Percentiles rank a stretch among this genome's conserved stretches.
Conservation (phyloP, 1,140 invertebrate species). For the Gonatopus flavifemur region DNA sequence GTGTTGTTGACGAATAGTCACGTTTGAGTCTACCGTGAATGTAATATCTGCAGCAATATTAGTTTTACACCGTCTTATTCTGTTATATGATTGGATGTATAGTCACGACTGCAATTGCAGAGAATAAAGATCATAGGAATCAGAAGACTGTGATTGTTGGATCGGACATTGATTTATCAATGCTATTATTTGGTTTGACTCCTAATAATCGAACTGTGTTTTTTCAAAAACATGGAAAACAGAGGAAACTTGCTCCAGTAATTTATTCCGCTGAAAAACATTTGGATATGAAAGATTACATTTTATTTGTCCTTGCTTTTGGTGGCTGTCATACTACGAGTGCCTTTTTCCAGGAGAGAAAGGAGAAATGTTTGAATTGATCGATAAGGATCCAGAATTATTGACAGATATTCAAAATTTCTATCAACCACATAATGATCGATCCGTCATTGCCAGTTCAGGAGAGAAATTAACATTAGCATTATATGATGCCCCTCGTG, state of each 20-base stretch:
- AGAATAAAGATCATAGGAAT: too few species aligned
- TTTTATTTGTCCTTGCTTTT: conserved; percentile 12
- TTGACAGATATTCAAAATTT: not conserved
- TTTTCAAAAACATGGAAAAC: conserved; percentile 5
- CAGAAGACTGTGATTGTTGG: too few species aligned
- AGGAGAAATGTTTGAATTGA: conserved; percentile 12
- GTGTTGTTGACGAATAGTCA: conserved; percentile 5
- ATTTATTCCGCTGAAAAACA: not conserved
- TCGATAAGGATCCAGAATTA: not conserved
- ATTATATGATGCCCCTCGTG: not conserved
- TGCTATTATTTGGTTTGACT: too few species aligned
- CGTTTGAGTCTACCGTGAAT: conserved; percentile 6
- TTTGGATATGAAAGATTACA: too few species aligned
- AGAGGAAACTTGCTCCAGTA: not conserved
- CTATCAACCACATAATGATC: not conserved
- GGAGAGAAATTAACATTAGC: not conserved
- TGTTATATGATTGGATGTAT: not conserved
- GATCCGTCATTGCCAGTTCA: not conserved
- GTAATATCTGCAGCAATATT: conserved; percentile 6
- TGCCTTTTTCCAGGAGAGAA: conserved; percentile 2
- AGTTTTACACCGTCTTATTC: not conserved
- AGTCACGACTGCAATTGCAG: too few species aligned
- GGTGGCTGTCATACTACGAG: conserved; percentile 3
- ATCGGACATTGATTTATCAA: too few species aligned
- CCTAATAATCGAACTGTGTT: not conserved